phyloP scores from a whole-genome alignment of 2,113 vertebrate species.

The Oncorhynchus gorbuscha region DNA sequence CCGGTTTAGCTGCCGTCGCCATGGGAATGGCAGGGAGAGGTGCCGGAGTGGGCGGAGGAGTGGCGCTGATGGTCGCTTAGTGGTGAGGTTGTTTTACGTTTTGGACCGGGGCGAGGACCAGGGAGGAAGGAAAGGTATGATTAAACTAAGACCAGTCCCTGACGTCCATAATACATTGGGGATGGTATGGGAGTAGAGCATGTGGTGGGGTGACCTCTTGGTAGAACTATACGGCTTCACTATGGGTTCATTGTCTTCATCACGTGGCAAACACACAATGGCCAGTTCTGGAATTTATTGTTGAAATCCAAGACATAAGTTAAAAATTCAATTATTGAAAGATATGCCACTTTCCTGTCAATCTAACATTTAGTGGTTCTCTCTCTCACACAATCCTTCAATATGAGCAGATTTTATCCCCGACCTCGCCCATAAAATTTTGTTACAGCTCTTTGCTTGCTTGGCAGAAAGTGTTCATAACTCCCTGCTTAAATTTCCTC shows the following conservation, averaged over 20 bases:
- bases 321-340: slow-evolving; percentile 9
- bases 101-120: slow-evolving; percentile 8
- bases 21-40: slow-evolving; percentile 56
- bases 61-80: slow-evolving; percentile 53
- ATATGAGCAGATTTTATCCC: slow-evolving; percentile 38
- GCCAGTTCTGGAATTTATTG: slow-evolving; percentile 7
- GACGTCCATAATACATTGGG: slow-evolving; percentile 49
- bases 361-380: slow-evolving; percentile 16
- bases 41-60: slow-evolving; percentile 55
- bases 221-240: not conserved
- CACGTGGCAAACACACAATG: not conserved
- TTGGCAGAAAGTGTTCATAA: slow-evolving; percentile 49
- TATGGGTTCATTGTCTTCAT: slow-evolving; percentile 16
- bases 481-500: slow-evolving; percentile 65
- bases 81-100: slow-evolving; percentile 47
- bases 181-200: slow-evolving; percentile 23
- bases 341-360: slow-evolving; percentile 14
- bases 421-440: slow-evolving; percentile 50
- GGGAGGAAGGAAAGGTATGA: slow-evolving; percentile 49
- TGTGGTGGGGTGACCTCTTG: slow-evolving; percentile 26
- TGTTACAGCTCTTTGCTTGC: slow-evolving; percentile 29
- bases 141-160: slow-evolving; percentile 52
- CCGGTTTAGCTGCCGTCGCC: slow-evolving; percentile 38
- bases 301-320: slow-evolving; percentile 3
- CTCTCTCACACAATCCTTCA: slow-evolving; percentile 19